phyloP scores from a whole-genome alignment of 1,140 invertebrate genomes.

The Neuroterus valhalla region DNA sequence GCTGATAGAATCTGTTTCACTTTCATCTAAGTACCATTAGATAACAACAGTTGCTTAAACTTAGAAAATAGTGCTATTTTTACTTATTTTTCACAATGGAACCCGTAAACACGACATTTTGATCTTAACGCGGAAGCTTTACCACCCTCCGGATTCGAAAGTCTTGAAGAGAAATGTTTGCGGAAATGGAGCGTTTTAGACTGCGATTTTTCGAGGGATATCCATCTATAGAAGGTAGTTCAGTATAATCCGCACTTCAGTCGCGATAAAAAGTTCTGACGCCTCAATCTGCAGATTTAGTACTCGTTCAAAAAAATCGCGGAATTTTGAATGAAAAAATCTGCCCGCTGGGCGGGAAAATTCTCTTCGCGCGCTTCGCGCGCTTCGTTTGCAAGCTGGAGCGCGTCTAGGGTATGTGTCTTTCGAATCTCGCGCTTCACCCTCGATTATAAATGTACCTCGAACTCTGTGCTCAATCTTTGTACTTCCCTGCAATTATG shows the following conservation, averaged over 20 bases:
- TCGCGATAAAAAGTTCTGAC: too few species aligned
- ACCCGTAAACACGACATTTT: constrained; percentile 11
- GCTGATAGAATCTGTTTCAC: not conserved
- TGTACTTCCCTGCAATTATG: too few species aligned
- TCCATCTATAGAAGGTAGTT: not conserved
- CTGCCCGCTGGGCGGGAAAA: too few species aligned
- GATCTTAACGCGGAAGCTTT: not conserved
- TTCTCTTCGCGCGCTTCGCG: too few species aligned
- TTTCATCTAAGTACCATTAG: not conserved
- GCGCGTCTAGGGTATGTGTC: too few species aligned
- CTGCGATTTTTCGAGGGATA: not conserved
- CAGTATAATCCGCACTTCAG: not conserved
- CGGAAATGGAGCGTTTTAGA: not conserved
- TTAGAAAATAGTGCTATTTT: not conserved
- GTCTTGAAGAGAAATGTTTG: constrained; percentile 13
- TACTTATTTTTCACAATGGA: not conserved
- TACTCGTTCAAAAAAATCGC: too few species aligned
- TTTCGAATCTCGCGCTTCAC: too few species aligned
- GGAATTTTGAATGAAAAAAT: too few species aligned
- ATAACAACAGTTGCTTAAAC: not conserved
- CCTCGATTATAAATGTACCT: too few species aligned
- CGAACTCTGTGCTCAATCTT: too few species aligned
- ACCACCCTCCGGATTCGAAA: not conserved
- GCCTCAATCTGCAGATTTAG: too few species aligned
- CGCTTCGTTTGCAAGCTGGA: too few species aligned